A percentile compares a stretch with the other conserved stretches of the same genome.
Conservation (phyloP, 2,888 invertebrate genomes). For the Eupeodes luniger region DNA sequence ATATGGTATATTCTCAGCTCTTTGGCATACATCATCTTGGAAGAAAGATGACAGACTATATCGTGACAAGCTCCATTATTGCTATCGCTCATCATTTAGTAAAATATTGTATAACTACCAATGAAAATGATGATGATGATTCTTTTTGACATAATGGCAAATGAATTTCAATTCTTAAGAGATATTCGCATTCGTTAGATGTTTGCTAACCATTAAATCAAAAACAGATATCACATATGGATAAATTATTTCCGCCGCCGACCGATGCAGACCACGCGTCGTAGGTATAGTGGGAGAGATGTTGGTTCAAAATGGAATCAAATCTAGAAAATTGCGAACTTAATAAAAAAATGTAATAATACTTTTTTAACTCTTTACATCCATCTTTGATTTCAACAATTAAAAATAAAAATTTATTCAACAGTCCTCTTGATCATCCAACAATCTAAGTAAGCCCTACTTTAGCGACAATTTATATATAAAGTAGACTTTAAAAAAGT, state of each 20-base stretch:
- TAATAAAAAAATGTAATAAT: too few species aligned
- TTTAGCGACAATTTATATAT: too few species aligned
- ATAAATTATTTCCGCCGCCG: not conserved
- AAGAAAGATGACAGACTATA: slow-evolving; percentile 57
- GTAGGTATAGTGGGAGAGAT: not conserved
- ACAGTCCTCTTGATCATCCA: too few species aligned
- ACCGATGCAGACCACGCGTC: not conserved
- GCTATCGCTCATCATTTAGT: slow-evolving; percentile 65
- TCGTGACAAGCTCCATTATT: slow-evolving; percentile 68
- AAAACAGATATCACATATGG: slow-evolving; percentile 6
- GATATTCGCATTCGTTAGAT: slow-evolving; percentile 51
- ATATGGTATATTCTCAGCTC: slow-evolving; percentile 9
- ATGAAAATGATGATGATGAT: slow-evolving; percentile 45
- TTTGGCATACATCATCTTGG: slow-evolving; percentile 18
- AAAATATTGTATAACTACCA: not conserved
- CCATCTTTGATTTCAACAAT: too few species aligned
- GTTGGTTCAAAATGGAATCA: not conserved
- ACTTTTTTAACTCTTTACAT: too few species aligned
- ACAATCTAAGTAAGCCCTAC: too few species aligned
- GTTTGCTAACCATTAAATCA: slow-evolving; percentile 27
- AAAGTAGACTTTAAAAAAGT: too few species aligned
- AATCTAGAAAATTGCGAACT: not conserved
- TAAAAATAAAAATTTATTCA: too few species aligned
- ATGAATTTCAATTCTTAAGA: slow-evolving; percentile 66
- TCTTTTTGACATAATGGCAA: slow-evolving; percentile 71